Evolutionary conservation across 2,888 invertebrate species (phyloP).

Genomic region (Antheraea assamensis): DNA sequence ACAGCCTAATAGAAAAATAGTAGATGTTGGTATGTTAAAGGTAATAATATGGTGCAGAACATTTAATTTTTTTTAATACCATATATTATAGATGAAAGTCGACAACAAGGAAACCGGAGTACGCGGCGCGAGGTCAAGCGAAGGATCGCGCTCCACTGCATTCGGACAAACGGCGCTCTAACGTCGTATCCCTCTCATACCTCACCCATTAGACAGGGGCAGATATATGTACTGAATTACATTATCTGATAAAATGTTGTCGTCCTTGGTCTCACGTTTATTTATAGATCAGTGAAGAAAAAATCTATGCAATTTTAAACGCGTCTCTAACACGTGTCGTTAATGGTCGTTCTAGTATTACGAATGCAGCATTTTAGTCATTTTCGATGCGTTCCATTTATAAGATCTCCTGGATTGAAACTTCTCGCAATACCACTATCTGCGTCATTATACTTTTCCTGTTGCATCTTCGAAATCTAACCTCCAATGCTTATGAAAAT

Average conservation of each 20-base stretch:
- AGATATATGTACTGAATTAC: neutral
- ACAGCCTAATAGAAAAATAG: no score
- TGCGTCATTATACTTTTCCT: no score
- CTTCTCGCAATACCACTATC: no score
- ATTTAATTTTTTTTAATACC: no score
- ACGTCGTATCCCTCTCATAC: neutral
- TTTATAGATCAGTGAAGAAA: neutral
- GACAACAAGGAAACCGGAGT: neutral
- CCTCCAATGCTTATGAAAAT: no score
- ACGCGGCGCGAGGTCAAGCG: neutral
- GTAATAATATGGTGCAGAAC: no score
- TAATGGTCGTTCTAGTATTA: neutral
- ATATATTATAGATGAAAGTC: neutral
- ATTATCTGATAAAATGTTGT: neutral
- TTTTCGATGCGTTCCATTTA: no score
- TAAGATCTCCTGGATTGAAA: no score
- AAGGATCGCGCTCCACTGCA: constrained; percentile 6
- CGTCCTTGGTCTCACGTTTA: neutral
- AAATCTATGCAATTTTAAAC: neutral
- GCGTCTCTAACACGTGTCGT: neutral
- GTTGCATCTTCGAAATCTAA: no score
- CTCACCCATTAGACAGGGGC: neutral
- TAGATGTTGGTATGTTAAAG: no score
- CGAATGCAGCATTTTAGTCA: no score
- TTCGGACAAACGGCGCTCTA: neutral